Conservation (phyloP, 2,797 vertebrate species). For the Miichthys miiuy region DNA sequence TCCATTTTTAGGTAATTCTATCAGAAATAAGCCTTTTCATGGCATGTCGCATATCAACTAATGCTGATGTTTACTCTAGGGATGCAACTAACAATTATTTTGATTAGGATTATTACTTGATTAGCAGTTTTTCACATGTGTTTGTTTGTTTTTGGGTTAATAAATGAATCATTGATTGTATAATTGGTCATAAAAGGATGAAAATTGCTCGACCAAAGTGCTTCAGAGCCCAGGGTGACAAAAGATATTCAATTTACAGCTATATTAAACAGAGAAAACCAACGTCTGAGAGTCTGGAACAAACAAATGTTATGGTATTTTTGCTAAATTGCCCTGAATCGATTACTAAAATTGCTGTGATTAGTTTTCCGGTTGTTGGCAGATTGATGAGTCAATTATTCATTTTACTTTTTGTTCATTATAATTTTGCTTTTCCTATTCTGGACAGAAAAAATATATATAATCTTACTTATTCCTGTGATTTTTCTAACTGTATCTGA, state of each 20-base stretch:
- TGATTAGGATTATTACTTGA: background rate
- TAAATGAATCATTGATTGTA: background rate
- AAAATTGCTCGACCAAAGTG: background rate
- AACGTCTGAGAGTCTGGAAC: background rate
- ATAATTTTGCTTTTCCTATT: background rate
- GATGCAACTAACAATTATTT: background rate
- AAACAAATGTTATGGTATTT: background rate
- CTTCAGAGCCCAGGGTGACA: background rate
- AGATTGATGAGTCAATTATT: background rate
- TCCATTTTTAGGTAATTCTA: slow-evolving; percentile 3
- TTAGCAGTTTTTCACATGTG: too few relatives aligned
- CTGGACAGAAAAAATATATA: background rate
- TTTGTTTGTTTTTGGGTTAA: too few relatives aligned
- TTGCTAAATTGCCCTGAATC: background rate
- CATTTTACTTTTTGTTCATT: background rate
- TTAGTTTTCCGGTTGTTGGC: background rate
- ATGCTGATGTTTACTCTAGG: background rate
- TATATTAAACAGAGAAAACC: background rate
- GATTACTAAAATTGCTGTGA: background rate
- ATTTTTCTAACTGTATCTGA: too few relatives aligned
- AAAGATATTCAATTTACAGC: background rate
- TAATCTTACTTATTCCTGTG: background rate
- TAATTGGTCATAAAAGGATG: background rate
- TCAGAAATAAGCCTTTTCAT: background rate
- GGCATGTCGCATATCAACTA: too few relatives aligned